Evolutionary conservation across 2,797 vertebrate genomes (phyloP).

Genomic region (Rhinella marina): DNA sequence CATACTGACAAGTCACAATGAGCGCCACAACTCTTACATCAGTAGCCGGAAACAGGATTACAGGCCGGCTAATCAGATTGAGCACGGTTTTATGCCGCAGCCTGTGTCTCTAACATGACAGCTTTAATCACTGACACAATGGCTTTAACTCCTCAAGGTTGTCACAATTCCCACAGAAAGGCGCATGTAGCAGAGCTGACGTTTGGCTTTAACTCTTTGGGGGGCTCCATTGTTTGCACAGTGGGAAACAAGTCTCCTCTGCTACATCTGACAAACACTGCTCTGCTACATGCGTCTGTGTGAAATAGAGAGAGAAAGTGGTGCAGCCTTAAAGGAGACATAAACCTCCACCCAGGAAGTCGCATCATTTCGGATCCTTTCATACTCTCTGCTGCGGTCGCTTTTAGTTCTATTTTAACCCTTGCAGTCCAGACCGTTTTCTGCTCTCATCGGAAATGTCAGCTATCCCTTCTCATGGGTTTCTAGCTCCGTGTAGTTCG

Average conservation of each 20-base stretch:
- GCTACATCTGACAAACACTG: background rate
- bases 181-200: background rate
- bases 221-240: background rate
- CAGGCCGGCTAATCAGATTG: conserved; percentile 53
- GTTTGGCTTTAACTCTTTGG: background rate
- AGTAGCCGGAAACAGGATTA: conserved; percentile 58
- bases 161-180: background rate
- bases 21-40: conserved; percentile 42
- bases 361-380: background rate
- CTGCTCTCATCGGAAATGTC: background rate
- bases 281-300: conserved; percentile 1
- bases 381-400: background rate
- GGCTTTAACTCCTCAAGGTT: conserved; percentile 11
- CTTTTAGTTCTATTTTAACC: background rate
- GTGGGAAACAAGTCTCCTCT: background rate
- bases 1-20: background rate
- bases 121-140: conserved; percentile 36
- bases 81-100: conserved; percentile 36
- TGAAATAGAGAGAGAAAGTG: background rate
- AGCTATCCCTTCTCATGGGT: background rate
- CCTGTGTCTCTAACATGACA: conserved; percentile 43
- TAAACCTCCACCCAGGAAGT: background rate
- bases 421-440: background rate
- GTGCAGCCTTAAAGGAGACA: background rate
- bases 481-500: background rate